Conservation (phyloP, 2,888 invertebrate genomes). For the Pammene aurita region DNA sequence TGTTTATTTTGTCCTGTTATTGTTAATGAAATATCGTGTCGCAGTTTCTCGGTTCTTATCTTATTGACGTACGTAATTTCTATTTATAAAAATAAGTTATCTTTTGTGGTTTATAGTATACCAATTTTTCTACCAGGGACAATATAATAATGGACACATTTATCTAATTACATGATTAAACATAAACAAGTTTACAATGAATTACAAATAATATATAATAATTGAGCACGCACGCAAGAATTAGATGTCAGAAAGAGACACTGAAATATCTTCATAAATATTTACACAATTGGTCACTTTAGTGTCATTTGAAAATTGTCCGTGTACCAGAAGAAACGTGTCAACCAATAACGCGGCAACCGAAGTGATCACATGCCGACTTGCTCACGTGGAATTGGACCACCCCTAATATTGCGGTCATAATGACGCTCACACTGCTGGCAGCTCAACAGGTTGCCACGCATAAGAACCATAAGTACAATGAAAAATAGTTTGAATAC, state of each 20-base stretch:
- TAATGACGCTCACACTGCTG: no score
- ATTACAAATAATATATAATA: neutral
- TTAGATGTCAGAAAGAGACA: no score
- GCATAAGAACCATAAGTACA: no score
- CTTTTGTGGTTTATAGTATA: conserved; percentile 27
- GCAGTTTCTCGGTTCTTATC: neutral
- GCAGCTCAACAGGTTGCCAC: no score
- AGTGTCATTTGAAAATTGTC: no score
- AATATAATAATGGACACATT: neutral
- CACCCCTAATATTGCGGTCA: no score
- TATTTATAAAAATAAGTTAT: conserved; percentile 39
- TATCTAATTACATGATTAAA: neutral
- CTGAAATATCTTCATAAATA: neutral
- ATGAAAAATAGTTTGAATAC: no score
- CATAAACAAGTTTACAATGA: neutral
- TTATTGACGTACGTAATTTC: neutral
- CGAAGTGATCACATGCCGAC: no score
- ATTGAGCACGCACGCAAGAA: neutral
- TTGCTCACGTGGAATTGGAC: no score
- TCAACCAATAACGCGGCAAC: no score
- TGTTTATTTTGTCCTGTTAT: neutral
- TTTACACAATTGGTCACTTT: neutral
- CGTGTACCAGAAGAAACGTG: no score
- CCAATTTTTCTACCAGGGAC: neutral
- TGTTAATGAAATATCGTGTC: neutral